Base-by-base conservation (phyloP, 2,888 invertebrate genomes). In the Polyommatus icarus region DNA sequence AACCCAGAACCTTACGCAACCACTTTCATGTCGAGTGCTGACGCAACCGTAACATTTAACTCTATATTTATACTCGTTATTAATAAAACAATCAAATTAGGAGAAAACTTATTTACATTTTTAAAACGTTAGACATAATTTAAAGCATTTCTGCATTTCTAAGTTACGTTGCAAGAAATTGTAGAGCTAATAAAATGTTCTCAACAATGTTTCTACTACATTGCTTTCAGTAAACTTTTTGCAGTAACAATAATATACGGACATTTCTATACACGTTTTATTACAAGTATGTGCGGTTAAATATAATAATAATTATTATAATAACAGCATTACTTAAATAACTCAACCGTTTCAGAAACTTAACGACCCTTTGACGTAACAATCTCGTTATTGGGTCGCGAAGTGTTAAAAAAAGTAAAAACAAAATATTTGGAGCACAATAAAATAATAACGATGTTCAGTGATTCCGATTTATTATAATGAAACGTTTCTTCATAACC, bases 21-120 rank as follows among this genome's bases (percentile, higher is more conserved):
- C 15, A 72, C 72, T 72, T 72, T 72, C 72, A 40, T 72, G 40
- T 72, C 72, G 36, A 36, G n/a, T 32, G 18, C 72, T 72, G 72
- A 72, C n/a, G 40, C 40, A 72, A 72, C 40, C 18, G 71, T n/a
- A 3, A 61, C 20, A 10, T 61, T 24, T 61, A 20, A 24, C 61
- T 61, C 12, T 61, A 61, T 61, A 61, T 61, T 12, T 61, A 54
- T 54, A 54, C 24, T 24, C 24, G 20, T 61, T 61, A 61, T 61
- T 24, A 61, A 20, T 59, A 61, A 24, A 61, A 61, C 61, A 61
- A 61, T 61, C 61, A 61, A 24, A 61, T 10, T 20, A 12, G 20
- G 61, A 24, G 61, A 61, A 61, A 61, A 61, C 59, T 3, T 12
- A 61, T 24, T 59, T 4, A 61, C 61, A 61, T 61, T 12, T 24